These are phyloP conservation scores for Sebastes hubbsi DNA, from an alignment of 2,797 vertebrate genomes.

Conservation along the genomic window DNA sequence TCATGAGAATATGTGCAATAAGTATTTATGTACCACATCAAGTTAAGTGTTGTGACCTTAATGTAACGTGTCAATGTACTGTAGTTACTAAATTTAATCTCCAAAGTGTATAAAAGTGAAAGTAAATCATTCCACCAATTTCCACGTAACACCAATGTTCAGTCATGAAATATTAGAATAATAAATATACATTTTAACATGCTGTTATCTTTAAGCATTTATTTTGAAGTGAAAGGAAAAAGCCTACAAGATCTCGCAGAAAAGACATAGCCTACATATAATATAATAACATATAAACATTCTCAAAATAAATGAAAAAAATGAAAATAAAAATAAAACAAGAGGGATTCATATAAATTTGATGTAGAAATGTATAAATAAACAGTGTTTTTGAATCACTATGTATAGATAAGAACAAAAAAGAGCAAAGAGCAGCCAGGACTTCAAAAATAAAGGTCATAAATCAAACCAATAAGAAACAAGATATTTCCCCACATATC, in stretches of 20 bases:
- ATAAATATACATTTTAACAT: not conserved
- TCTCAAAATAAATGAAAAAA: not conserved
- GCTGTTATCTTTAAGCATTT: not conserved
- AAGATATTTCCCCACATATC: not conserved
- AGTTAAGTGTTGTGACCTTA: accelerated
- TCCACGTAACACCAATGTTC: not conserved
- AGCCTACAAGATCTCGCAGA: not conserved
- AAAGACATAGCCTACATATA: not conserved
- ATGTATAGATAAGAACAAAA: too few species aligned
- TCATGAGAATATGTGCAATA: not conserved
- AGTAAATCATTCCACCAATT: not conserved
- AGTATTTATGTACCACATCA: not conserved
- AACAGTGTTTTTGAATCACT: not conserved
- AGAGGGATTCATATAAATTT: not conserved
- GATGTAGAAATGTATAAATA: not conserved
- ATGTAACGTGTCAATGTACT: not conserved
- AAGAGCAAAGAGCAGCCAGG: too few species aligned
- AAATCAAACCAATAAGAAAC: not conserved
- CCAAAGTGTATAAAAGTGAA: not conserved
- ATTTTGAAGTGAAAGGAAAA: accelerated
- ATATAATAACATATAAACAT: not conserved
- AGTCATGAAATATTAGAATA: not conserved
- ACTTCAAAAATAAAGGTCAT: not conserved
- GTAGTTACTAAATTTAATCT: not conserved
- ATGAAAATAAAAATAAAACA: not conserved